These are phyloP conservation scores for Halictus quadricinctus DNA, from an alignment of 2,888 invertebrate species.

Conservation along the genomic window DNA sequence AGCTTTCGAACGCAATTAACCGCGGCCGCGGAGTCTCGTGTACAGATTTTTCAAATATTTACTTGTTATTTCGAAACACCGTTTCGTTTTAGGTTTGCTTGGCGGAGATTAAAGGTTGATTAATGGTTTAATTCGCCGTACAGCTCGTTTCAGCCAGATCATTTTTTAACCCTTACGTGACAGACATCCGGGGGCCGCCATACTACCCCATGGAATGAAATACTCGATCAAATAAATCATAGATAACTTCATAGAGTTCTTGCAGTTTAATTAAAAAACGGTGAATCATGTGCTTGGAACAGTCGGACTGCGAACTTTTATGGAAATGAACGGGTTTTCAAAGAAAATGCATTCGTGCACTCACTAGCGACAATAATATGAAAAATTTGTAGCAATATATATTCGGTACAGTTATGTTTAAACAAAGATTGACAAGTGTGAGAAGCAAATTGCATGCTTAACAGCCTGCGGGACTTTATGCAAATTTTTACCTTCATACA, in stretches of 20 bases:
- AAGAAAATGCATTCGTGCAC: background rate
- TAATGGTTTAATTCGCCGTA: background rate
- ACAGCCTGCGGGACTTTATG: too few relatives aligned
- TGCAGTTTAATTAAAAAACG: background rate
- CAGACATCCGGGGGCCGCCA: background rate
- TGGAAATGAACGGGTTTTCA: background rate
- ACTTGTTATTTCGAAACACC: background rate
- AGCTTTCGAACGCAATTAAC: background rate
- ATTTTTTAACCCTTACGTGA: background rate
- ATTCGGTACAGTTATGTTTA: background rate
- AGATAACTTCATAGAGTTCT: background rate
- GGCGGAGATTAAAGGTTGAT: background rate
- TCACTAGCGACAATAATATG: background rate
- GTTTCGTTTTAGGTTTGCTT: background rate
- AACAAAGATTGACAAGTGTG: background rate
- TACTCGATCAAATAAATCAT: constrained; percentile 1
- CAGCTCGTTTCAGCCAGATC: background rate
- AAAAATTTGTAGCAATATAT: background rate
- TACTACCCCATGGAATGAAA: background rate
- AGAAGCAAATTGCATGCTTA: too few relatives aligned
- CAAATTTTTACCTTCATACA: too few relatives aligned
- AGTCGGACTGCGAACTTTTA: background rate
- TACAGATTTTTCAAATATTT: constrained; percentile 8
- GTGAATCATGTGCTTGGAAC: background rate
- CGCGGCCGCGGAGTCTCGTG: background rate